phyloP scores from a whole-genome alignment of 1,140 invertebrate genomes.

The Halictus rubicundus region DNA sequence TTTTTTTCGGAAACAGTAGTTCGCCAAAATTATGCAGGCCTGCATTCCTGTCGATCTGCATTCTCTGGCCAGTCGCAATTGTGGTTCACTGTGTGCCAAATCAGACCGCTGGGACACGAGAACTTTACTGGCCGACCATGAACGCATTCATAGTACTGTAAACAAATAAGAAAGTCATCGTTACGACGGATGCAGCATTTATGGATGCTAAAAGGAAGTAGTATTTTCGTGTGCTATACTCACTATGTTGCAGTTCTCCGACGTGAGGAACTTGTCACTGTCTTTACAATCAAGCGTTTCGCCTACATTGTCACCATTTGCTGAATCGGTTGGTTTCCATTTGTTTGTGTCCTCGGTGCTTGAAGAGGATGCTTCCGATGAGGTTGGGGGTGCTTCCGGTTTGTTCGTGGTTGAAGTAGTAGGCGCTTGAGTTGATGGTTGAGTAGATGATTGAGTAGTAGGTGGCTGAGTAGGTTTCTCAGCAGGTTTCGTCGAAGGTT shows the following conservation, averaged over 20 bases:
- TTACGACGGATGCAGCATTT: not conserved
- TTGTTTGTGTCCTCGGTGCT: conserved; percentile 16
- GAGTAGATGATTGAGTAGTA: conserved; percentile 1
- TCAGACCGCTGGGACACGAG: conserved; percentile 85
- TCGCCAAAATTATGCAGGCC: not conserved
- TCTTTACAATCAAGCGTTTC: conserved; percentile 36
- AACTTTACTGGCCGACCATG: conserved; percentile 88
- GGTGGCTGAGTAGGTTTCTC: conserved; percentile 18
- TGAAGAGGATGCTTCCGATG: not conserved
- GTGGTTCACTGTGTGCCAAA: conserved; percentile 86
- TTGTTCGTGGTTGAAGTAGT: not conserved
- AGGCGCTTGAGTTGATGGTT: conserved; percentile 16
- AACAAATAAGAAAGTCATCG: conserved; percentile 62
- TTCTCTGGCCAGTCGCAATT: conserved; percentile 91
- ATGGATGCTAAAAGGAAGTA: not conserved
- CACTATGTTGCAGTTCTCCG: conserved; percentile 84
- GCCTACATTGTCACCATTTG: conserved; percentile 11
- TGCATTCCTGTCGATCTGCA: conserved; percentile 83
- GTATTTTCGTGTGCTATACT: not conserved
- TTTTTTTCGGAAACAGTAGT: not conserved
- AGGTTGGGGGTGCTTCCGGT: not conserved
- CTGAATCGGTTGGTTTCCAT: not conserved
- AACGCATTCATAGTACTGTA: conserved; percentile 90
- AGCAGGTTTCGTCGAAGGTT: conserved; percentile 30
- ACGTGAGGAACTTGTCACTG: conserved; percentile 75